Base-by-base conservation (phyloP, 2,797 vertebrate species). In the Mustela erminea region DNA sequence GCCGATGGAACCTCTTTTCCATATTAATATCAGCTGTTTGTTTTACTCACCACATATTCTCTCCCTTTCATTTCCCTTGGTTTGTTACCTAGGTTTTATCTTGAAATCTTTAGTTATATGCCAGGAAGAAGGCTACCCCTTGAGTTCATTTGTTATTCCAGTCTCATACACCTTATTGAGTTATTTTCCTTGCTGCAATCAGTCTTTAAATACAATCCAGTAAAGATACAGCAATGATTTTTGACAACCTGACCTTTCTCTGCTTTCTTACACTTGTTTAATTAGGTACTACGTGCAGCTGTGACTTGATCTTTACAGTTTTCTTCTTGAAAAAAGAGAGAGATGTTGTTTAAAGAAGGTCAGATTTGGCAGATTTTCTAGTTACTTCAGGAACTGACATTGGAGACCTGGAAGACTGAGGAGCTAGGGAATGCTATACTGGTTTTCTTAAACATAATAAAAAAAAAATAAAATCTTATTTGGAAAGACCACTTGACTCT, bases 201-300 rank as follows among this genome's bases (percentile, higher is more conserved):
- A 98, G 98, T 98, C 98, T 98, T 98, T 98, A 98, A 99, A 98
- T 98, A 98, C 98, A 98, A 98, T 96, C 92, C 97, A 95, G 98
- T 98, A 98, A 98, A 99, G 98, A 98, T 98, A 98, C 95, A 98
- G 98, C 98, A 98, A 98, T 98, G 98, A 98, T 98, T 99, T 99
- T 98, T 99, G 99, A 99, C 99, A 99, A 98, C 94, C 98, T 99
- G 98, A 99, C 98, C 99, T 99, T 99, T 99, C 98, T 95, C 86
- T 84, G 98, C 98, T 98, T 99, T 98, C 98, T 98, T 98, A 98
- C 98, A 98, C 98, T 99, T 99, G 98, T 99, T 99, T 99, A 99
- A 99, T 99, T 99, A 99, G 98, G 98, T 98, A 98, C 97, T 98
- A 97, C 93, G 98, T 97, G 97, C 97, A 97, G 95, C 97, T 95